phyloP scores from a whole-genome alignment of 1,140 invertebrate genomes.

The Ips typographus region DNA sequence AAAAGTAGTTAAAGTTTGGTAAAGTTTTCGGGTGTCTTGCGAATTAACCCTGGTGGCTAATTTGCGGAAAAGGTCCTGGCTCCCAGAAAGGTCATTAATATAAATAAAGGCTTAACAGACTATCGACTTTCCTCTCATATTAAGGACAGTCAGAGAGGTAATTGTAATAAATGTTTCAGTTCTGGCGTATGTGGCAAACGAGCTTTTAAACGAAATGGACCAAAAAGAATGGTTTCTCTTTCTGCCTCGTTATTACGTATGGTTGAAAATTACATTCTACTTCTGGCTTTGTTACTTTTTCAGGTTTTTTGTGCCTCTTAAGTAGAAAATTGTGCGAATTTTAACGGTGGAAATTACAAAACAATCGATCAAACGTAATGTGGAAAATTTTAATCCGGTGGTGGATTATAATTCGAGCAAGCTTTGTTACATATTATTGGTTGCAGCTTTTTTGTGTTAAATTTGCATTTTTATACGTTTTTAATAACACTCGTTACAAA shows the following conservation, averaged over 20 bases:
- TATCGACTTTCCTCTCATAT: conserved; percentile 12
- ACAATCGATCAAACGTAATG: too few relatives aligned
- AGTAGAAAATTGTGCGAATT: background rate
- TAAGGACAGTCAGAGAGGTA: conserved; percentile 7
- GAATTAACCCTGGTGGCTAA: background rate
- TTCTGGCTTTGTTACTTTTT: background rate
- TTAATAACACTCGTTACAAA: background rate
- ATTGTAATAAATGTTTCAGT: conserved; percentile 22
- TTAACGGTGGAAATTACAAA: too few relatives aligned
- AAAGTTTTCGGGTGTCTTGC: background rate
- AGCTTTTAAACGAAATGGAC: conserved; percentile 3
- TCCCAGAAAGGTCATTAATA: conserved; percentile 12
- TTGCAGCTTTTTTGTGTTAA: background rate
- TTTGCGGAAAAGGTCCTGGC: background rate
- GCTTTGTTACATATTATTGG: too few relatives aligned
- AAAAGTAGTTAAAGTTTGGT: too few relatives aligned
- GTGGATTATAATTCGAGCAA: too few relatives aligned
- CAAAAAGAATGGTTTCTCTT: conserved; percentile 1
- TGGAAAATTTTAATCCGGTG: too few relatives aligned
- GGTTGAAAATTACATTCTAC: background rate
- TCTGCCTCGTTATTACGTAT: background rate
- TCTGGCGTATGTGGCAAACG: background rate
- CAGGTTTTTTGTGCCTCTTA: background rate
- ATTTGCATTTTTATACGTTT: conserved; percentile 4
- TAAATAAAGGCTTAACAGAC: conserved; percentile 16